Evolutionary conservation across 2,113 vertebrate species (phyloP), one percentile per base, ranked within the genome.

Genomic region (Calyptomena viridis): DNA sequence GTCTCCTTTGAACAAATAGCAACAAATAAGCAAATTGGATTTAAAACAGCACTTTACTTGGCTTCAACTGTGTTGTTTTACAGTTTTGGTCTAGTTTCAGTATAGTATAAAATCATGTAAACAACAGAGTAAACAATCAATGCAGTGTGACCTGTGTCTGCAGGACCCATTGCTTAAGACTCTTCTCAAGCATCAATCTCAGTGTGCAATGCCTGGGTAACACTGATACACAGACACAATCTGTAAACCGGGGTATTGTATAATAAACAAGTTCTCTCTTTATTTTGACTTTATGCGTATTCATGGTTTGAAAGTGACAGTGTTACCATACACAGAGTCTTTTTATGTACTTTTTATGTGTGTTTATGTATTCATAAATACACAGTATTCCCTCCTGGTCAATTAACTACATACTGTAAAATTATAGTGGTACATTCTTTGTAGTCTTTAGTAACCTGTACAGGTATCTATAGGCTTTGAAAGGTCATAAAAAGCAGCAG

Each of bases 161-260:
- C 58, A 68, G 33, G 67, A 76, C 39, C 44, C 8, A 4, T 14
- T 64, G 44, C 19, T 47, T 72, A 28, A 28, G 64, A 27, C 13
- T 82, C 33, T 81, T 30, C 30, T 84, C 52, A 62, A 39, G 27
- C 71, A 44, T 22, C 1, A 0, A 6, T 20, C 46, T 73, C 40
- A 0, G 0, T 81, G 68, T 3, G 1, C 0, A 0, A 13, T 83
- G 40, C 49, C 60, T 64, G 69, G 39, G 50, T 62, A 89, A 53
- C 30, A 35, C 25, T 52, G 33, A 31, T 72, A 67, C 0, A 0
- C 20, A 83, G 49, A 75, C 15, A 52, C 9, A 35, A 27, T 33
- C 60, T 80, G 6, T 56, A 76, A 60, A 35, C 19, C 39, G 16
- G 3, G 3, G 11, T 37, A 11, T 37, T 50, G 62, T 25, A 21